Evolutionary conservation across 2,888 invertebrate genomes (phyloP), one percentile per base, ranked within the genome.

Genomic region (Kryphioiulus occultus): DNA sequence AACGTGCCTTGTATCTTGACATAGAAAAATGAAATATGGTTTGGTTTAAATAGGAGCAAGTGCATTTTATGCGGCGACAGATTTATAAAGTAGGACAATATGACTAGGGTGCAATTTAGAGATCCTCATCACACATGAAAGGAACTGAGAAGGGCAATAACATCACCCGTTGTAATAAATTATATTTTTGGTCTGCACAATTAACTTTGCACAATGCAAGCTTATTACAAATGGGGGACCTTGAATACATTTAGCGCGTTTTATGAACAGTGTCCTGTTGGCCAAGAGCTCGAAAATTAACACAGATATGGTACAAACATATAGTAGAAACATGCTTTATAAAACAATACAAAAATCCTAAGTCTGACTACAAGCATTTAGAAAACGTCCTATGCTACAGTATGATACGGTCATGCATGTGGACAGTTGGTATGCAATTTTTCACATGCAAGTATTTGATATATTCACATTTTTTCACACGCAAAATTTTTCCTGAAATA

Each of bases 81-180:
- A 68, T 68, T 68, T 44, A 68, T 68, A 68, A 68, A 68, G 68
- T 68, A 68, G 68, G 68, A 26, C 26, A 68, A 68, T 26, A n/a
- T 68, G 68, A 26, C 68, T 68, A n/a, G 26, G 22, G 7, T n/a
- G n/a, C 10, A 68, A 9, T 68, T 68, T 26, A 68, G 68, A 68
- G 26, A 7, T 7, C 68, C 68, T 68, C 26, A 26, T 68, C 68
- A 26, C 68, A 26, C 68, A 26, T 68, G 26, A 68, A 68, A 68
- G 12, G 68, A 68, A 26, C 12, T 26, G 26, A 68, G 68, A n/a
- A 68, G 68, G 68, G 68, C 68, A 68, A 68, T 26, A 68, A 26
- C 68, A 68, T 68, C 2, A 26, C 68, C 26, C 26, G 68, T 68
- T 26, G 22, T 10, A 68, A 68, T 68, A 68, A 68, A 68, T 68